These are phyloP conservation scores for Nomada ruficornis DNA, from an alignment of 2,888 invertebrate genomes.

Conservation along the genomic window DNA sequence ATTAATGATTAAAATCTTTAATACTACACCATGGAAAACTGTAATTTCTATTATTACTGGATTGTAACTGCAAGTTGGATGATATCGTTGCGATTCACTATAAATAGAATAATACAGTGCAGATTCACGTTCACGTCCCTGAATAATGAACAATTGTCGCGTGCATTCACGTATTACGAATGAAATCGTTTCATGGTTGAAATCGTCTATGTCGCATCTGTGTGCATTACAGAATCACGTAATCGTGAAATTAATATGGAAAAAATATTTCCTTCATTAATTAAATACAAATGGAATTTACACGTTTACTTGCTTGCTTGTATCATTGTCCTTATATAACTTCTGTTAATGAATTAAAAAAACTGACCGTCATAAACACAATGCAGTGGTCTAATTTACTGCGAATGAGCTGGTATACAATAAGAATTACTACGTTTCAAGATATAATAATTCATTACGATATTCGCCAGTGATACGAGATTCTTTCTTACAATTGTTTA, in stretches of 20 bases:
- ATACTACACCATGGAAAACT: background rate
- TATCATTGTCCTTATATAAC: too few species aligned
- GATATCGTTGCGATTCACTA: background rate
- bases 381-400: background rate
- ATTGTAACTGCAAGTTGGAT: background rate
- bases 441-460: too few species aligned
- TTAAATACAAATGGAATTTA: too few species aligned
- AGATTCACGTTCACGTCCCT: slow-evolving; percentile 5
- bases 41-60: background rate
- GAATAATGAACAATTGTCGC: slow-evolving; percentile 23
- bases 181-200: slow-evolving; percentile 26
- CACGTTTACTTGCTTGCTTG: too few species aligned
- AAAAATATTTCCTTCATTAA: too few species aligned
- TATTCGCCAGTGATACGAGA: too few species aligned
- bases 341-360: background rate
- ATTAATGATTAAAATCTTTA: too few species aligned
- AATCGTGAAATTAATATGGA: too few species aligned
- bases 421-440: too few species aligned
- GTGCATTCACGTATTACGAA: background rate
- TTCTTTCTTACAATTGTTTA: too few species aligned
- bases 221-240: too few species aligned
- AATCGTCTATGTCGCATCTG: background rate
- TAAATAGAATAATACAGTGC: background rate
- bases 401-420: too few species aligned
- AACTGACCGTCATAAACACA: background rate